phyloP scores from a whole-genome alignment of 2,888 invertebrate genomes.

The Melikaiella ostensackeni region DNA sequence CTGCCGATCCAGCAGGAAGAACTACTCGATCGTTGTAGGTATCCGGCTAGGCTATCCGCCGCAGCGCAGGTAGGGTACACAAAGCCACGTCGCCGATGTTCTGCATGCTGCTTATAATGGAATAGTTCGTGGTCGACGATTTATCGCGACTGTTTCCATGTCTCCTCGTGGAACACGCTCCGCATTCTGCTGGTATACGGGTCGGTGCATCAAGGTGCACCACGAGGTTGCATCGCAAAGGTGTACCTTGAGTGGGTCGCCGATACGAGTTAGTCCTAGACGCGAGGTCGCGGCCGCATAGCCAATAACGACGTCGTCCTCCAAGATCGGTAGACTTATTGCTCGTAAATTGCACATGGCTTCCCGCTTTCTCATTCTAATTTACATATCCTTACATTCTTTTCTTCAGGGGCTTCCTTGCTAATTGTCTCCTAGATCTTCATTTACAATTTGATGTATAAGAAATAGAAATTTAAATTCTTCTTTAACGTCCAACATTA shows the following conservation, averaged over 20 bases:
- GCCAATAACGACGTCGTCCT: slow-evolving; percentile 73
- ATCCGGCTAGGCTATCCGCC: slow-evolving; percentile 28
- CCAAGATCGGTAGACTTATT: slow-evolving; percentile 67
- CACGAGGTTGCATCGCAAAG: slow-evolving; percentile 37
- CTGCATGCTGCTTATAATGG: slow-evolving; percentile 73
- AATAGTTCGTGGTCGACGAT: slow-evolving; percentile 73
- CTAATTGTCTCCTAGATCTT: not conserved
- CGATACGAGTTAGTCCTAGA: slow-evolving; percentile 62
- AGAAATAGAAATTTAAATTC: no score
- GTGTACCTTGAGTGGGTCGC: slow-evolving; percentile 47
- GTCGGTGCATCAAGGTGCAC: slow-evolving; percentile 59
- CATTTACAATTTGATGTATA: not conserved
- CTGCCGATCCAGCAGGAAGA: slow-evolving; percentile 40
- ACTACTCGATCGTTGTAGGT: slow-evolving; percentile 35
- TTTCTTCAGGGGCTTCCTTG: not conserved
- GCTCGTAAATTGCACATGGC: slow-evolving; percentile 70
- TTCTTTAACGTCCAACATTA: no score
- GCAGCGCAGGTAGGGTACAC: slow-evolving; percentile 57
- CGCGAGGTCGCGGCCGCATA: slow-evolving; percentile 72
- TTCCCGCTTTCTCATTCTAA: not conserved
- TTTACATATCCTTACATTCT: not conserved
- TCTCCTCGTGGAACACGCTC: slow-evolving; percentile 60
- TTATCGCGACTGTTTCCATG: slow-evolving; percentile 75
- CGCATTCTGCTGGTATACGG: slow-evolving; percentile 49
- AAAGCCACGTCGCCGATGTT: slow-evolving; percentile 69